A percentile compares a stretch with the other conserved stretches of the same genome.
Evolutionary conservation across 2,888 invertebrate species (phyloP).

Genomic region (Sesamia inferens): DNA sequence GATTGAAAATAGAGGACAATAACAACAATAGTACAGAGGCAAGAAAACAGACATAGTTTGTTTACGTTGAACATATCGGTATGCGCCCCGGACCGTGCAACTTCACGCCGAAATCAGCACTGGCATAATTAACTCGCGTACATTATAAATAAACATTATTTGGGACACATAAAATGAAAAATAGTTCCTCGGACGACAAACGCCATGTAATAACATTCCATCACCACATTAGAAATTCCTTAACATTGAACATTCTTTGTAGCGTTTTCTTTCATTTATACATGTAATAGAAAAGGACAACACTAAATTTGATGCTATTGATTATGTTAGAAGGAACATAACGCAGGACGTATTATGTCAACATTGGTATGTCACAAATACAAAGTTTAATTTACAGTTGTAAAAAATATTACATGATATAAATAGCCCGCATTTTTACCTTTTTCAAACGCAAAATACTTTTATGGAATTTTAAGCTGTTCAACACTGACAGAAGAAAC

Average conservation of each 20-base stretch:
- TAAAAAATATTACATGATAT: background rate
- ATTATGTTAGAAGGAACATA: background rate
- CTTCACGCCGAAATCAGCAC: conserved; percentile 75
- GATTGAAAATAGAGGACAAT: conserved; percentile 87
- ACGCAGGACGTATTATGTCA: conserved; percentile 48
- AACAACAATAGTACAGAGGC: conserved; percentile 84
- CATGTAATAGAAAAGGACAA: conserved; percentile 29
- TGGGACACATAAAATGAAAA: conserved; percentile 78
- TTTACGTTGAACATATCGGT: conserved; percentile 86
- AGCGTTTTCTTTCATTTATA: conserved; percentile 32
- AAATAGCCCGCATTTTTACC: background rate
- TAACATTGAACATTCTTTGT: conserved; percentile 46
- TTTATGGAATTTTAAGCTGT: conserved; percentile 7
- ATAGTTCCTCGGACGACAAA: conserved; percentile 67
- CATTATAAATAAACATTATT: conserved; percentile 83
- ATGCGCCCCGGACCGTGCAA: conserved; percentile 66
- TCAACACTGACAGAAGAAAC: conserved; percentile 49
- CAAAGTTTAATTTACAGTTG: conserved; percentile 48
- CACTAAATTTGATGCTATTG: conserved; percentile 29
- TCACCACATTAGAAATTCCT: conserved; percentile 40
- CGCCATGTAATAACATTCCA: conserved; percentile 63
- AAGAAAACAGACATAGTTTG: conserved; percentile 86
- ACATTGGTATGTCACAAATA: conserved; percentile 56
- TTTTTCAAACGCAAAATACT: conserved; percentile 14
- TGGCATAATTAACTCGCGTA: conserved; percentile 78